Base-by-base conservation (phyloP, 2,888 invertebrate genomes). In the Amphiduros pacificus region DNA sequence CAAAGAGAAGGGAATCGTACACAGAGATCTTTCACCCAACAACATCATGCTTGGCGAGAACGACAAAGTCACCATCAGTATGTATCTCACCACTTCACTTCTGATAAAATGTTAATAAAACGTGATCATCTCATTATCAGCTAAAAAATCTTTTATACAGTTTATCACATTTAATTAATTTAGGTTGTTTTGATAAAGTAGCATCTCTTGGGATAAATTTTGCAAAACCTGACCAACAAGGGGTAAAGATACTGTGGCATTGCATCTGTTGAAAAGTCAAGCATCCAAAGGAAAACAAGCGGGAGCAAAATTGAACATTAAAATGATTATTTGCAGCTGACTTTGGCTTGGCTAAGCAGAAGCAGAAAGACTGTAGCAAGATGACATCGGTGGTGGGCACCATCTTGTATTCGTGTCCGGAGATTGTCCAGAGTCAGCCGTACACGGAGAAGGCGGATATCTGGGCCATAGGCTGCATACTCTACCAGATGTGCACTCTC, bases 331-430 rank as follows among this genome's bases (percentile, higher is more conserved):
- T 72, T 74, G 17, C 73, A 83, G 83, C 84, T 65, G 84, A 84
- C 66, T 84, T 84, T 74, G 84, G 84, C 27, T 68, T 84, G 40
- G 84, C 84, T n/a, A 84, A 84, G 66, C 81, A 83, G 69, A 82
- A 83, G 66, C 77, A 79, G 31, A 74, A 76, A 57, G 80, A 82
- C 68, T 76, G 76, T 63, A 83, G 82, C 64, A 81, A 83, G 62
- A 78, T 84, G 79, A 81, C 76, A 2, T 83, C 84, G 3, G 80
- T 82, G 3, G 84, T 84, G 20, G 84, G 84, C 17, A 84, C 84
- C 11, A 83, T 84, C 17, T 70, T 83, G 1, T 84, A 84, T 65
- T 82, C 81, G 51, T 83, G 83, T 64, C 84, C 84, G 2, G 84
- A 84, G 71, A 79, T 84, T 28, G 79, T 84, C 2, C 81, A 84